Evolutionary conservation across 2,113 vertebrate species (phyloP), one percentile per base, ranked within the genome.

Genomic region (Uria lomvia): DNA sequence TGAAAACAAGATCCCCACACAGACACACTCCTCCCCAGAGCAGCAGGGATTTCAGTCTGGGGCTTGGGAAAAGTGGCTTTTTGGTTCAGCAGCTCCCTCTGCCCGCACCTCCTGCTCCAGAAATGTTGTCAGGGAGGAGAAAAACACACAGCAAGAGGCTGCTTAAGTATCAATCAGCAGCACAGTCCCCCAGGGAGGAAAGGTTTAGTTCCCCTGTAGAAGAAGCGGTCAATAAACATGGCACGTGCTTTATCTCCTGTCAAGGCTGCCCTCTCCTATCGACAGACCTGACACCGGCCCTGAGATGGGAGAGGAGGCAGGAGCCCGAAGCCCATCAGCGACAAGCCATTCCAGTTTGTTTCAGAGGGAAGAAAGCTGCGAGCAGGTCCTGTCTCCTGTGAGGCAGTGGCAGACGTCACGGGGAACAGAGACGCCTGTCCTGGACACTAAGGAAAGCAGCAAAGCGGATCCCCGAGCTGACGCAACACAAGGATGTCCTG

Each of bases 201-300:
- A 87, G 82, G 86, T 77, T 94, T 50, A 49, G 86, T 68, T 90
- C 55, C 78, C 88, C 74, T 30, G 78, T 73, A 90, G 86, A n/a
- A 84, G 59, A 58, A 59, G 82, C 15, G 24, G 73, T 95, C 95
- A 85, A 96, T 96, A 94, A 96, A 94, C 94, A 94, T 8, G n/a
- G 86, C 74, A 80, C 29, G 1, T 27, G 78, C 94, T 85, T 85
- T 81, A 88, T 92, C 86, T 92, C 63, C 86, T 88, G 86, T 90
- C 95, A 88, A 14, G 75, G 78, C 78, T 77, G 82, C 78, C 74
- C 74, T 50, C 58, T 79, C 73, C 86, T 50, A 88, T 88, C 14
- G 22, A 88, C 82, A 92, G 70, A 15, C 30, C 59, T 66, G 89
- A 95, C 82, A 68, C 58, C 3, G 0, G 27, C 63, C 53, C 50